These are phyloP conservation scores for Peromyscus californicus DNA, from an alignment of 2,113 vertebrate genomes.

Conservation along the genomic window DNA sequence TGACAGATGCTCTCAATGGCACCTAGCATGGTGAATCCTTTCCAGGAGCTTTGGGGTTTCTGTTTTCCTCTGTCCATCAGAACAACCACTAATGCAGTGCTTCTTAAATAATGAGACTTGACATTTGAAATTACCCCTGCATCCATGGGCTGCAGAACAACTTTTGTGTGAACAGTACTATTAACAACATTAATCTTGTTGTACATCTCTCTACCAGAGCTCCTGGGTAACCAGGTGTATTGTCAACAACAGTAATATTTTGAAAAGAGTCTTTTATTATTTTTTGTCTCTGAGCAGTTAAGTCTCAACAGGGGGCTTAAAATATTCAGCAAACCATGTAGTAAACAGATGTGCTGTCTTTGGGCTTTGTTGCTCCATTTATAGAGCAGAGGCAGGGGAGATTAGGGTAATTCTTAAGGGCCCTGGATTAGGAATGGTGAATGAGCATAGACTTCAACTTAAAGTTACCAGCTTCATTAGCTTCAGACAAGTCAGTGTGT, in stretches of 20 bases:
- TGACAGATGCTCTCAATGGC: not conserved
- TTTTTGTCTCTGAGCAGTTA: not conserved
- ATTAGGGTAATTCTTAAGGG: not conserved
- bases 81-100: not conserved
- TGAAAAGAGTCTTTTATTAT: not conserved
- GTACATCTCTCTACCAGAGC: not conserved
- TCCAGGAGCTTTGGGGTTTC: not conserved
- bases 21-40: not conserved
- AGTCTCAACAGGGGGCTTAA: constrained; percentile 30
- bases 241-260: not conserved
- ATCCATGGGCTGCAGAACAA: not conserved
- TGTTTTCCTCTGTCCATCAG: not conserved
- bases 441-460: not conserved
- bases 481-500: not conserved
- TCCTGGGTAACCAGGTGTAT: not conserved
- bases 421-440: not conserved
- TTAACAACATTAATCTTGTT: not conserved
- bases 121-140: not conserved
- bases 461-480: not conserved
- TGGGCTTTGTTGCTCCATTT: not conserved
- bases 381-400: not conserved
- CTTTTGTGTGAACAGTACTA: not conserved
- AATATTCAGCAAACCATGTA: not conserved
- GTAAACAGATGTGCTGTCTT: not conserved
- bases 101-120: not conserved